Conservation (phyloP, 2,888 invertebrate genomes). For the Gonocerus acuteangulatus region DNA sequence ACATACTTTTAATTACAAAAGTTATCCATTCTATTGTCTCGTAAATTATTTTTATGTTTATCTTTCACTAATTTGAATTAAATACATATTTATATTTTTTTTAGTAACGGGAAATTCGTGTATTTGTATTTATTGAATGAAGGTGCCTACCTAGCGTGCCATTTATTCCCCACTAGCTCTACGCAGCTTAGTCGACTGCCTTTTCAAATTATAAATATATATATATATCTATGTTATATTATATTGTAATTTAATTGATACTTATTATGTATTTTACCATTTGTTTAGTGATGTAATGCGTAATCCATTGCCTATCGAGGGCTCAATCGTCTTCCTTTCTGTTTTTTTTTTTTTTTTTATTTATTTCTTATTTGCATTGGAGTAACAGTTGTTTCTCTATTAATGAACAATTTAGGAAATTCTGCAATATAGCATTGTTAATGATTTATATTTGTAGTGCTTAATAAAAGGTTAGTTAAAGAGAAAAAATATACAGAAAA, state of each 20-base stretch:
- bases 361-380: too few relatives aligned
- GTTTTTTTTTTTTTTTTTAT: too few relatives aligned
- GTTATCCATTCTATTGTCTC: background rate
- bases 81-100: background rate
- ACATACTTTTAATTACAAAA: background rate
- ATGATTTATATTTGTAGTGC: too few relatives aligned
- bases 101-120: background rate
- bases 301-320: background rate
- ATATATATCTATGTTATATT: background rate
- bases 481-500: too few relatives aligned
- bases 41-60: background rate
- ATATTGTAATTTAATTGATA: background rate
- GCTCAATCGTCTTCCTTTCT: background rate
- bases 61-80: background rate
- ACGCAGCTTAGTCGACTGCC: background rate
- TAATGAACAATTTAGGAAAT: too few relatives aligned
- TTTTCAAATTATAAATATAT: background rate
- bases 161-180: conserved; percentile 3
- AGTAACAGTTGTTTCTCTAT: too few relatives aligned
- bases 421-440: too few relatives aligned
- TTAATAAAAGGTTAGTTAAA: too few relatives aligned
- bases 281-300: too few relatives aligned
- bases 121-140: background rate
- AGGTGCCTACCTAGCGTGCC: conserved; percentile 5
- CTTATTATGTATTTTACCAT: too few relatives aligned